Base-by-base conservation (phyloP, 2,797 vertebrate species). In the Hozukius guyotensis region DNA sequence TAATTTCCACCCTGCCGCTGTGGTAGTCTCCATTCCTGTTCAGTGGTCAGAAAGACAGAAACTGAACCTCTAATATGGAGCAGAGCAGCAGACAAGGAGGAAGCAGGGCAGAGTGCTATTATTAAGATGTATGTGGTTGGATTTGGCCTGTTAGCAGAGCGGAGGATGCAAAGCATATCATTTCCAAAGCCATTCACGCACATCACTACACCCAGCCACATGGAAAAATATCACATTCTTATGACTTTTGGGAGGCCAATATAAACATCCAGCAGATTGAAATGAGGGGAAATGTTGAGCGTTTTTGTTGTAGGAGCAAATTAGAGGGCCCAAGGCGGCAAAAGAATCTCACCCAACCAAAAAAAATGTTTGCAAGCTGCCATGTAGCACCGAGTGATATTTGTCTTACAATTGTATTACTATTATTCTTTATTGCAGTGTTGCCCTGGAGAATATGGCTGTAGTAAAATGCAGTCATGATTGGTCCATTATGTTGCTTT, bases 61-160 rank as follows among this genome's bases (percentile, higher is more conserved):
- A 16, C 20, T 61, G 16, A 75, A 55, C 46, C 46, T 25, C 52
- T 22, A 46, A 6, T 49, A 27, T 22, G 8, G 10, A 31, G 57
- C 56, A 64, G 53, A 2, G 22, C 1, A 73, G 13, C 53, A 74
- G 31, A 57, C 5, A 3, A 20, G 13, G 16, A 71, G 36, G 25
- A 20, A 67, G 24, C 31, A 53, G 60, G 14, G 60, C 31, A 82
- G 69, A 69, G 34, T 59, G 61, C 73, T 74, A 22, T 90, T 81
- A 87, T 76, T 69, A 72, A 89, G 62, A 91, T 70, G 42, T 52
- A 83, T 83, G 78, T 8, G 70, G 57, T 57, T 59, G n/a, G 25
- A 71, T 84, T 64, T 74, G 61, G 38, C 55, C 53, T 7, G 4
- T 81, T 64, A 76, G 67, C 66, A 72, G 65, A 78, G 79, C 55